Evolutionary conservation across 2,888 invertebrate genomes (phyloP).

Genomic region (Leuctra nigra): DNA sequence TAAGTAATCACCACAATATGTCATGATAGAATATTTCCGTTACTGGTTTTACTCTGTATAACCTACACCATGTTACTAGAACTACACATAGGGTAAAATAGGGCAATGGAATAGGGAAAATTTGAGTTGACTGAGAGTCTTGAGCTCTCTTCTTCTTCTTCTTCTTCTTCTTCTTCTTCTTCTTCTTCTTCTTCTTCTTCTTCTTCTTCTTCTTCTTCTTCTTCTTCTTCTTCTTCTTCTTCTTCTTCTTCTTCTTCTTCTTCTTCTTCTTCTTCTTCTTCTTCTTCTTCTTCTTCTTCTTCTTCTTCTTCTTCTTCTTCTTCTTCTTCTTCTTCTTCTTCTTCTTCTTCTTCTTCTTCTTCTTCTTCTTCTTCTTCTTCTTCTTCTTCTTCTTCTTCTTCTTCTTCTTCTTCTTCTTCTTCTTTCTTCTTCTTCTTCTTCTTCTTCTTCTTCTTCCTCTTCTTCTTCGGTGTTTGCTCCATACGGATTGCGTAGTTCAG

Average conservation of each 20-base stretch:
- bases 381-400: conserved; percentile 12
- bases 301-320: conserved; percentile 16
- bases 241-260: conserved; percentile 14
- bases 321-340: conserved; percentile 16
- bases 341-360: conserved; percentile 7
- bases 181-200: conserved; percentile 16
- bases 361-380: conserved; percentile 12
- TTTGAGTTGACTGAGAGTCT: too few relatives aligned
- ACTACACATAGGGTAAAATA: too few relatives aligned
- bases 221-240: conserved; percentile 16
- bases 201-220: conserved; percentile 16
- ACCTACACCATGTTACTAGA: too few relatives aligned
- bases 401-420: conserved; percentile 12
- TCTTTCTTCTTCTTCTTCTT: conserved; percentile 12
- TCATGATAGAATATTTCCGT: too few relatives aligned
- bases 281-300: conserved; percentile 15
- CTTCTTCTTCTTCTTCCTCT: conserved; percentile 12
- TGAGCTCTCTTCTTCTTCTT: conserved; percentile 10
- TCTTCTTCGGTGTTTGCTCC: too few relatives aligned
- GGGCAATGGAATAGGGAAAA: too few relatives aligned
- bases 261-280: conserved; percentile 12
- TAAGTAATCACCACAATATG: too few relatives aligned
- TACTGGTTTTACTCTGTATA: too few relatives aligned
- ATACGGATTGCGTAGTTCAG: too few relatives aligned
- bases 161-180: conserved; percentile 16